Evolutionary conservation across 2,888 invertebrate species (phyloP).

Genomic region (Mythimna lalbum): DNA sequence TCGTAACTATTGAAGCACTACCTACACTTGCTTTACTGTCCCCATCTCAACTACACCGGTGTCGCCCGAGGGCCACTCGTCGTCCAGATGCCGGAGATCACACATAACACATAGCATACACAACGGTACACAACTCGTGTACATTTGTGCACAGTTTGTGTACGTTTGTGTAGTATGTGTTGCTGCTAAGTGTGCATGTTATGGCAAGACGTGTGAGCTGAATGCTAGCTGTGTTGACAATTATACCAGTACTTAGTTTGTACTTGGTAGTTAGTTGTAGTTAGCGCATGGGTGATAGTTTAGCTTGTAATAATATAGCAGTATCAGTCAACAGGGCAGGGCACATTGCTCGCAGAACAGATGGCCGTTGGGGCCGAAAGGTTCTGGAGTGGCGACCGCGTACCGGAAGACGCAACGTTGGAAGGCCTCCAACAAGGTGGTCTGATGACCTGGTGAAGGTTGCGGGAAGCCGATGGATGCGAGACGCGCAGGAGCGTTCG

Average conservation of each 20-base stretch:
- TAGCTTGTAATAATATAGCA: neutral
- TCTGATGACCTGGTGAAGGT: too few species aligned
- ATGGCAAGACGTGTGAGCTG: slow-evolving; percentile 47
- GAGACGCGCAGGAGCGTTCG: too few species aligned
- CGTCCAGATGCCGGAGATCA: slow-evolving; percentile 59
- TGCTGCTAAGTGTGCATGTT: slow-evolving; percentile 52
- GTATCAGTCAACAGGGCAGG: too few species aligned
- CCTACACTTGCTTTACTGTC: slow-evolving; percentile 27
- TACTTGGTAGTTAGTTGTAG: slow-evolving; percentile 14
- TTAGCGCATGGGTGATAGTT: slow-evolving; percentile 16
- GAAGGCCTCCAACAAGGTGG: too few species aligned
- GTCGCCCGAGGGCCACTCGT: slow-evolving; percentile 53
- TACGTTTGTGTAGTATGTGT: slow-evolving; percentile 35
- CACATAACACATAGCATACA: slow-evolving; percentile 43
- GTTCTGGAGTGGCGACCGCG: too few species aligned
- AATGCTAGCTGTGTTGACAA: slow-evolving; percentile 45
- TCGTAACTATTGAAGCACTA: neutral
- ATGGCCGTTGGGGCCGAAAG: too few species aligned
- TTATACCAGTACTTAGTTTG: slow-evolving; percentile 45
- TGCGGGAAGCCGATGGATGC: too few species aligned
- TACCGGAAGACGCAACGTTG: too few species aligned
- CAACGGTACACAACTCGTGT: slow-evolving; percentile 37
- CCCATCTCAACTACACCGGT: slow-evolving; percentile 16
- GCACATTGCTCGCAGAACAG: too few species aligned
- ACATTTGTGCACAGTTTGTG: slow-evolving; percentile 45